Evolutionary conservation across 2,888 invertebrate species (phyloP), one percentile per base, ranked within the genome.

Genomic region (Alcis repandata): DNA sequence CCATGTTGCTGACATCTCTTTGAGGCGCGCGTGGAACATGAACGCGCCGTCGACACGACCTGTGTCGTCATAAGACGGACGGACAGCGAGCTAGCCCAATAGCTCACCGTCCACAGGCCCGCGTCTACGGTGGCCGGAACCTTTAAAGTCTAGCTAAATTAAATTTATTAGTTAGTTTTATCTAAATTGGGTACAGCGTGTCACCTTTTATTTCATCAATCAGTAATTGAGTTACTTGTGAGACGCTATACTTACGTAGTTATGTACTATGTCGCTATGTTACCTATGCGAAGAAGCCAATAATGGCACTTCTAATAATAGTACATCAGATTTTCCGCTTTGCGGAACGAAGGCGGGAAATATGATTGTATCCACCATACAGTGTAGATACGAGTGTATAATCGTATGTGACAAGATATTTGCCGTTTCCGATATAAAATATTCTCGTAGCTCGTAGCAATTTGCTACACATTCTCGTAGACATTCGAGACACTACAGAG

Each of bases 391-490:
- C 17, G 11, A 49, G 11, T 33, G 17, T 15, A 17, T 49, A 32
- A 49, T 49, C n/a, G 22, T 41, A 53, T 51, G 33, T 33, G 41
- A 45, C 43, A 52, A n/a, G 11, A 46, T 54, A 32, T 48, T 49
- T 49, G 10, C 54, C 32, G 38, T 48, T 54, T 56, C 49, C 49
- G 19, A 51, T 62, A 51, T n/a, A 40, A 54, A 56, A 54, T 56
- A 62, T 56, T 48, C 61, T 41, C 46, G 51, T 56, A 46, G 61
- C 61, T 40, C 51, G 63, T 48, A 46, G 61, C 59, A 57, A 32
- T 54, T 54, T 56, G 45, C 60, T 49, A 43, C 53, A 36, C 62
- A 49, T 61, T 63, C 48, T 45, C 40, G 40, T 59, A 68, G 63
- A 64, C 66, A 53, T 67, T 48, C 33, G 51, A 49, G 17, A 33